A percentile compares a stretch with the other conserved stretches of the same genome.
phyloP scores from a whole-genome alignment of 1,140 invertebrate species.

The Zaprionus tsacasi region DNA sequence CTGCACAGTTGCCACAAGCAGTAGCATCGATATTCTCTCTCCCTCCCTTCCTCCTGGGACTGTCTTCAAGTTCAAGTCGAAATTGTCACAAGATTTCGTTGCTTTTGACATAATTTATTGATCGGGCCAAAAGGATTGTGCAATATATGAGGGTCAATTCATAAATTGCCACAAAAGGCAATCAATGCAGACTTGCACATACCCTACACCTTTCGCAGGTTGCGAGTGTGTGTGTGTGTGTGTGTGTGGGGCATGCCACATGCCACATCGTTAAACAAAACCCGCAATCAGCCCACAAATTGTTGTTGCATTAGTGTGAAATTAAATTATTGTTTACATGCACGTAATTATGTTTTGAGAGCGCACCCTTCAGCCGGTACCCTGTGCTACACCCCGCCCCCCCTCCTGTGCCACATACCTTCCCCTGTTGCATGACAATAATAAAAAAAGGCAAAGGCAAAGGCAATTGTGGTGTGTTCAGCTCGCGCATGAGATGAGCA shows the following conservation, averaged over 20 bases:
- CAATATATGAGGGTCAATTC: slow-evolving; percentile 8
- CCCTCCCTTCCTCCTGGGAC: slow-evolving; percentile 1
- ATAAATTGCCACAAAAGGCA: slow-evolving; percentile 27
- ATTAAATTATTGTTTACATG: slow-evolving; percentile 84
- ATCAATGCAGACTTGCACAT: slow-evolving; percentile 18
- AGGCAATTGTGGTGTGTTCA: slow-evolving; percentile 15
- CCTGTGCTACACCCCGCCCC: background rate
- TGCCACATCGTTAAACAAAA: slow-evolving; percentile 55
- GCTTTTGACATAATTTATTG: slow-evolving; percentile 35
- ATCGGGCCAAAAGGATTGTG: slow-evolving; percentile 16
- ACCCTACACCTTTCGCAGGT: slow-evolving; percentile 13
- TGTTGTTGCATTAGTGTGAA: slow-evolving; percentile 75
- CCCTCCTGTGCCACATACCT: too few relatives aligned
- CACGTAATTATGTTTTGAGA: slow-evolving; percentile 75
- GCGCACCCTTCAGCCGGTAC: slow-evolving; percentile 19
- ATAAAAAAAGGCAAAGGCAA: slow-evolving; percentile 27
- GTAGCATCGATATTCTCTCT: background rate
- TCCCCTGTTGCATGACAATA: slow-evolving; percentile 49
- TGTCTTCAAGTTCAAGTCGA: slow-evolving; percentile 4
- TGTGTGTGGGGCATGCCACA: slow-evolving; percentile 14
- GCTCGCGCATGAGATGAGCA: slow-evolving; percentile 20
- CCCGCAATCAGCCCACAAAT: slow-evolving; percentile 82
- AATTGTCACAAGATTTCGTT: slow-evolving; percentile 10
- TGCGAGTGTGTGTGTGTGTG: background rate
- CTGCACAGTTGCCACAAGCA: slow-evolving; percentile 52